Evolutionary conservation across 2,113 vertebrate species (phyloP).

Genomic region (Steatornis caripensis): DNA sequence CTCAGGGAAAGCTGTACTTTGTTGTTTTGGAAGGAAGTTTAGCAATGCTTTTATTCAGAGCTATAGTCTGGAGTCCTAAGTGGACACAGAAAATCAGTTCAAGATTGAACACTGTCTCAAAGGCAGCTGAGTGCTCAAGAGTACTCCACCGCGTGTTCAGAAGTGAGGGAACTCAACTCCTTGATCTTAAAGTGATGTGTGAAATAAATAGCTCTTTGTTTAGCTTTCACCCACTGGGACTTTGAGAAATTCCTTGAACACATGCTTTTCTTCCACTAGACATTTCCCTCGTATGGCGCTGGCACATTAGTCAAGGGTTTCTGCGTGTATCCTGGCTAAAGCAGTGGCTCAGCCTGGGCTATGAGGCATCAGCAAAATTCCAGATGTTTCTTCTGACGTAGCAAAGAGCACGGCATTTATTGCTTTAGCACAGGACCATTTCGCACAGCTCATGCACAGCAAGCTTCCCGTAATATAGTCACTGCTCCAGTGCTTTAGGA

Average conservation of each 20-base stretch:
- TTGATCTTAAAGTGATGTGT: neutral
- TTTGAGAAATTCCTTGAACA: neutral
- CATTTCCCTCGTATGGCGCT: neutral
- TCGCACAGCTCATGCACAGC: neutral
- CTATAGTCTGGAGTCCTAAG: neutral
- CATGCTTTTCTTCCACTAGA: neutral
- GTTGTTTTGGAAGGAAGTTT: neutral
- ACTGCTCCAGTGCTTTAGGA: neutral
- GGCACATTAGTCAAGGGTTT: neutral
- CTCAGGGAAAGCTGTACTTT: neutral
- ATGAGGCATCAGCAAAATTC: neutral
- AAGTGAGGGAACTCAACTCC: neutral
- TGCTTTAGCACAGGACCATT: fast-evolving
- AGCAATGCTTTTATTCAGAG: neutral
- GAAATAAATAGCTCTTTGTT: neutral
- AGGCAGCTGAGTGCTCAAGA: neutral
- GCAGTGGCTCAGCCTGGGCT: neutral
- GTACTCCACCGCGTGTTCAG: neutral
- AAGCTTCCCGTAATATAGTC: neutral
- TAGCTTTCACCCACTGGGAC: neutral
- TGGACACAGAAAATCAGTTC: neutral
- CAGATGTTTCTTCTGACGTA: neutral
- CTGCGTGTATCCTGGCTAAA: neutral
- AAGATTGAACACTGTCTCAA: neutral
- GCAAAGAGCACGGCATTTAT: neutral